These are phyloP conservation scores for Entomyzon cyanotis DNA, from an alignment of 2,113 vertebrate genomes.

Conservation along the genomic window DNA sequence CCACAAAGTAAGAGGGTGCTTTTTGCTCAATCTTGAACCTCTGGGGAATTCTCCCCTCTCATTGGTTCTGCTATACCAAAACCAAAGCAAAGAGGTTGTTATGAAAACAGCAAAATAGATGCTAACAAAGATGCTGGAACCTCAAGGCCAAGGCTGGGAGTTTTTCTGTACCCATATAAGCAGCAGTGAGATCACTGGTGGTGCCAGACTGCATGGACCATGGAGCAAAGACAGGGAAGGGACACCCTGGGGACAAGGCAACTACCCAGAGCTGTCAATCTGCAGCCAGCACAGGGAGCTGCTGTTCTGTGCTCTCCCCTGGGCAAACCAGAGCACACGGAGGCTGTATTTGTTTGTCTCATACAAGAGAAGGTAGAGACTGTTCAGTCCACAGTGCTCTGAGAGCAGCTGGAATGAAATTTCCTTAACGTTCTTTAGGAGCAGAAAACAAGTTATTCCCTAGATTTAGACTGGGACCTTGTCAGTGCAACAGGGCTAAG, in stretches of 20 bases:
- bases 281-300: rapidly evolving
- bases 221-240: neutral
- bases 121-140: neutral
- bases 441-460: neutral
- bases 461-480: neutral
- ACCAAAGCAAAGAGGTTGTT: neutral
- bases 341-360: neutral
- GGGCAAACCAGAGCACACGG: neutral
- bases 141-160: neutral
- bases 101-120: neutral
- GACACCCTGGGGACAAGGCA: neutral
- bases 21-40: neutral
- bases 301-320: neutral
- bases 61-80: neutral
- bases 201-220: neutral
- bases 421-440: neutral
- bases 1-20: neutral
- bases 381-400: neutral
- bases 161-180: neutral
- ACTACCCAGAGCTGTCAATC: neutral
- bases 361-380: neutral
- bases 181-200: neutral
- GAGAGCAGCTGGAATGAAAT: neutral
- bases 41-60: neutral
- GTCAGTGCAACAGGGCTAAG: neutral